Base-by-base conservation (phyloP, 1,140 invertebrate species). In the Caenorhabditis remanei region DNA sequence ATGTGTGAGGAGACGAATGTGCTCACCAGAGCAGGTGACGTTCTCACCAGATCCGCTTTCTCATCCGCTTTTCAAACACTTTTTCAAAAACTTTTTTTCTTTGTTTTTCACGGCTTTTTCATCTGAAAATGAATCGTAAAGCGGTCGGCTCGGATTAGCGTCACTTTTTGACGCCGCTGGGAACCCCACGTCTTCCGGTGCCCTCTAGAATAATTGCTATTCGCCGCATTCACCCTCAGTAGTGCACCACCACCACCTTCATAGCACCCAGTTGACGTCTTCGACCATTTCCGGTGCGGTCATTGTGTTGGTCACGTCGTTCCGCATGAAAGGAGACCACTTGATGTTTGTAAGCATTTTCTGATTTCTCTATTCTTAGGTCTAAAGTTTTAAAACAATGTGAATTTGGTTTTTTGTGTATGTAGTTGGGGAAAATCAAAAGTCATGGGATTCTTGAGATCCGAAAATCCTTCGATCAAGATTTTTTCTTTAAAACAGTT, bases 1-100 rank as follows among this genome's bases (percentile, higher is more conserved):
- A 91, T 91, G 90, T 91, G 90, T 56, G 88, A 91, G 53, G 84
- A 87, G 41, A 91, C 88, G 14, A 87, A 90, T 85, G 87, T 91
- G 8, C 56, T 91, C 21, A 87, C 87, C 11, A 82, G 90, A 79
- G 79, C 90, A 16, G 84, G 90, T 91, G 53, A 85, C 88, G 56
- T 41, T 41, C 9, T 7, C 8, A 8, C 5, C 13, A 11, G 19
- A n/a, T 63, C 83, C 83, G 55, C 14, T 21, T 84, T 63, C 53
- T 84, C 83, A 61, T 63, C 83, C 53, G 55, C n/a, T 63, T 48
- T 32, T 61, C 83, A 50, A n/a, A 79, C 32, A 32, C 32, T 32
- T 32, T 32, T 32, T n/a, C n/a, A n/a, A n/a, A n/a, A n/a, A n/a
- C 32, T 32, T 32, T 32, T 32, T 32, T 32, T 0, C 2, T 32